Percentiles rank a stretch among this genome's conserved stretches.
Evolutionary conservation across 1,140 invertebrate genomes (phyloP).

Genomic region (Centruroides vittatus): DNA sequence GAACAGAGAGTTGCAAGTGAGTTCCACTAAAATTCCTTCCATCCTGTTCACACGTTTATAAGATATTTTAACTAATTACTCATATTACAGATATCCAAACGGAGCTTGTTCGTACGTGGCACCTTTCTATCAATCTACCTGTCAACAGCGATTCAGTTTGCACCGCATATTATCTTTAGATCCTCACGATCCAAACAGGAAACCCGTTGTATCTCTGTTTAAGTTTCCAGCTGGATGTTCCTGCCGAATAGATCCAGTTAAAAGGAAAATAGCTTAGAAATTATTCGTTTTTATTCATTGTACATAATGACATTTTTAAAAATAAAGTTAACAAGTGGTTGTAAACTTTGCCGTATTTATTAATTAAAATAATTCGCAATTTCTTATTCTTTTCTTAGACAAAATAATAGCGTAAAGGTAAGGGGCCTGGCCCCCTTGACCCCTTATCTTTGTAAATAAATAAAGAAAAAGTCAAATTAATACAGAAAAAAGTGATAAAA

Average conservation of each 20-base stretch:
- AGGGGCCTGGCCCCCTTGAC: too few species aligned
- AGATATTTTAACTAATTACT: neutral
- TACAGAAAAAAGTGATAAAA: too few species aligned
- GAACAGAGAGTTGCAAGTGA: conserved; percentile 32
- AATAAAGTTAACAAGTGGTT: too few species aligned
- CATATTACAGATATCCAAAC: conserved; percentile 21
- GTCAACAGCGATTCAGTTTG: conserved; percentile 26
- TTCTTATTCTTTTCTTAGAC: too few species aligned
- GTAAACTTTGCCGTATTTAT: too few species aligned
- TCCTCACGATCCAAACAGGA: conserved; percentile 23
- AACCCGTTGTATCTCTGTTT: conserved; percentile 28
- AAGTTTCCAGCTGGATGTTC: conserved; percentile 26
- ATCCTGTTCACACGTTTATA: neutral
- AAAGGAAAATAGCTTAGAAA: too few species aligned
- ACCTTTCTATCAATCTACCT: conserved; percentile 30
- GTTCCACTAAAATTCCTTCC: neutral
- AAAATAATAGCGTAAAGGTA: too few species aligned
- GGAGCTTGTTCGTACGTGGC: conserved; percentile 29
- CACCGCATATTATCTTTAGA: conserved; percentile 28
- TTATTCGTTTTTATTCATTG: too few species aligned
- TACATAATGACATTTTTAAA: too few species aligned
- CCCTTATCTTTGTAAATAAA: too few species aligned
- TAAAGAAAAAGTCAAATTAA: too few species aligned
- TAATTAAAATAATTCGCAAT: too few species aligned
- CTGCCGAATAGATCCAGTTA: neutral